Evolutionary conservation across 2,113 vertebrate genomes (phyloP).

Genomic region (Tyrannus savana): DNA sequence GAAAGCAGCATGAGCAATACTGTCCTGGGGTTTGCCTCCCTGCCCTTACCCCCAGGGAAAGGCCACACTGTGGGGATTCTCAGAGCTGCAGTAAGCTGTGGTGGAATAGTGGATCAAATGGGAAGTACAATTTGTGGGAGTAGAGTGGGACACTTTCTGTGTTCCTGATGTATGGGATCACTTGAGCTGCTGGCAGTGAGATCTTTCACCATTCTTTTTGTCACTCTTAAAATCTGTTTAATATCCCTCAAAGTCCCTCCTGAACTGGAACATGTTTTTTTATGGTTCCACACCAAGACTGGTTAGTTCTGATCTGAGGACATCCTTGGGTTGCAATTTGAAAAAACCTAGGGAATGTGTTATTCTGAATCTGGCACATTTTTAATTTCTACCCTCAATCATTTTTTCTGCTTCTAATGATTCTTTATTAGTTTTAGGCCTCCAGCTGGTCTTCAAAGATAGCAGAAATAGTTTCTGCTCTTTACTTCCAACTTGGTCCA

Average conservation of each 20-base stretch:
- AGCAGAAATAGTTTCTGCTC: background rate
- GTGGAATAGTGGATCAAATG: background rate
- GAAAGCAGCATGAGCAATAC: no score
- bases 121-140: background rate
- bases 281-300: background rate
- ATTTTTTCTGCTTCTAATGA: background rate
- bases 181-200: background rate
- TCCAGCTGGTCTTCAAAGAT: conserved; percentile 7
- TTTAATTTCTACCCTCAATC: background rate
- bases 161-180: background rate
- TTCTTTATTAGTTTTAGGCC: conserved; percentile 23
- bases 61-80: accelerated
- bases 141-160: accelerated
- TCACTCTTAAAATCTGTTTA: background rate
- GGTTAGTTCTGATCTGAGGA: background rate
- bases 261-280: background rate
- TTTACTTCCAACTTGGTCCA: background rate
- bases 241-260: background rate
- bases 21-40: accelerated
- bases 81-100: background rate
- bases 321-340: background rate
- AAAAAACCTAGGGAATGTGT: background rate
- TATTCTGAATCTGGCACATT: background rate
- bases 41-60: background rate
- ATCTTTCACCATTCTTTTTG: background rate